Base-by-base conservation (phyloP, 2,888 invertebrate species). In the Phorcus lineatus region DNA sequence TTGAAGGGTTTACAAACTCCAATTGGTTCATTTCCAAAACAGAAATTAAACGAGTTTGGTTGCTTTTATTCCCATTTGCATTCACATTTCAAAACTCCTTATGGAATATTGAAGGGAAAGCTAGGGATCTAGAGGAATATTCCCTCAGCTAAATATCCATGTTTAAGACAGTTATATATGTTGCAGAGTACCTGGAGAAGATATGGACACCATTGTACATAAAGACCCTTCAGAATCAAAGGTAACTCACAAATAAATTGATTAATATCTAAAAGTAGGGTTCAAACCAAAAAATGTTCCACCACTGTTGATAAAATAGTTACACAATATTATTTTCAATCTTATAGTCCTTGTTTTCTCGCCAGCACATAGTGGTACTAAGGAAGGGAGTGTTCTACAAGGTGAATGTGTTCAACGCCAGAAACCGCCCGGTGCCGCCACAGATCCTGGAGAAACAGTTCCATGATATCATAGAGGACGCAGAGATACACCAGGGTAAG, bases 391-490 rank as follows among this genome's bases (percentile, higher is more conserved):
- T 94, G 17, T 91, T 92, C 84, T 94, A 94, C 86, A 90, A 90
- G 67, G 79, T 94, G 52, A 91, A 93, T 57, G 90, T 94, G 62
- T 93, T 89, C 88, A 94, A 94, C 84, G 86, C 86, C 1, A 90
- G 91, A 76, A 93, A 93, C 75, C 91, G 92, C 80, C 86, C 93
- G 3, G 86, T 94, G 36, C 87, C 91, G 40, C 92, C 93, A 0
- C 84, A 88, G 31, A 87, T 88, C 19, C 88, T 94, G 78, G 93
- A 94, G 85, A 87, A 92, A 82, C 93, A 93, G 81, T 85, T 94
- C 62, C 87, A 93, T 76, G 93, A 93, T 92, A 93, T 94, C 74
- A 87, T 93, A 13, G 89, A 92, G 22, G 94, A 94, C 88, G 93
- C 94, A 16, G 91, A 91, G 31, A 86, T 87, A 74, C 89, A 92